Evolutionary conservation across 2,113 vertebrate genomes (phyloP).

Genomic region (Poeciliopsis occidentalis): DNA sequence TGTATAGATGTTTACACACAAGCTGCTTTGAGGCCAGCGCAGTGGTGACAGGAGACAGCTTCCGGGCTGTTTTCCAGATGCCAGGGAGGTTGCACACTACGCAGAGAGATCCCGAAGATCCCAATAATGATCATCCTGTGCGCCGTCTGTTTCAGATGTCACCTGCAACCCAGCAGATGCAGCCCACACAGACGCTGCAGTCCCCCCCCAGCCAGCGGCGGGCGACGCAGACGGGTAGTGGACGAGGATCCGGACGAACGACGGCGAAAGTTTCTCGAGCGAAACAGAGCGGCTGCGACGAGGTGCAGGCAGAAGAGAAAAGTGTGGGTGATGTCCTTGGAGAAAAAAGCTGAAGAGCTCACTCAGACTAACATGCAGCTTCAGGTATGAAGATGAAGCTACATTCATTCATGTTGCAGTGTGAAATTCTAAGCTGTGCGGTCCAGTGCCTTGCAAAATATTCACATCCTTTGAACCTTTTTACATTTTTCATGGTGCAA

Average conservation of each 20-base stretch:
- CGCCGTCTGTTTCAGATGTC: conserved; percentile 84
- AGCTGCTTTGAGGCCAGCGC: conserved; percentile 19
- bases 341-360: conserved; percentile 99
- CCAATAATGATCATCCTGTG: conserved; percentile 24
- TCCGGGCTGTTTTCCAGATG: conserved; percentile 56
- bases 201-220: conserved; percentile 90
- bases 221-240: conserved; percentile 92
- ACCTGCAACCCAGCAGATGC: conserved; percentile 96
- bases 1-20: conserved; percentile 56
- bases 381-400: conserved; percentile 84
- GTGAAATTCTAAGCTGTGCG: neutral
- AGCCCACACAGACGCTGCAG: conserved; percentile 95
- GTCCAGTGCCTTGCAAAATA: neutral
- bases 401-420: neutral
- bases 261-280: conserved; percentile 96
- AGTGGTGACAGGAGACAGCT: conserved; percentile 60
- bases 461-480: neutral
- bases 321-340: conserved; percentile 99
- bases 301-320: conserved; percentile 99
- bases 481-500: neutral
- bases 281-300: conserved; percentile 96
- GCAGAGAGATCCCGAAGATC: conserved; percentile 28
- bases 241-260: conserved; percentile 98
- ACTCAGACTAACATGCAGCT: conserved; percentile 99
- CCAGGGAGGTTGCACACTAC: conserved; percentile 22